Conservation (phyloP, 2,888 invertebrate genomes). For the Euzetes globulus region DNA sequence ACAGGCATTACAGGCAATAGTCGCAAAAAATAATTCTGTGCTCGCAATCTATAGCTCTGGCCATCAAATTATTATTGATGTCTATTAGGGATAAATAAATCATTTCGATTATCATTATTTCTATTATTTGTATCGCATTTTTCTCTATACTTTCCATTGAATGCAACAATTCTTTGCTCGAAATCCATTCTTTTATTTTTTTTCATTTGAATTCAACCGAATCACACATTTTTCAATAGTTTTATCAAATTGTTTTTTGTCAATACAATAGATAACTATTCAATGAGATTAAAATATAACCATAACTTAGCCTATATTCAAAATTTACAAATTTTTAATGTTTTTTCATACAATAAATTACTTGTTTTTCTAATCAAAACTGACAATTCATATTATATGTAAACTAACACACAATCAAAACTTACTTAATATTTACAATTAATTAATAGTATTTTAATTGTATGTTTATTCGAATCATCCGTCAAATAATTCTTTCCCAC, state of each 20-base stretch:
- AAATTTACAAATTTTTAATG: not conserved
- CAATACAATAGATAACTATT: not conserved
- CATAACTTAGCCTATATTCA: not conserved
- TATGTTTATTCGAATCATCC: not conserved
- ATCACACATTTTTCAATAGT: slow-evolving; percentile 1
- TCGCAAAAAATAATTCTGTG: not conserved
- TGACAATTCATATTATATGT: not conserved
- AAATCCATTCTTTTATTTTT: not conserved
- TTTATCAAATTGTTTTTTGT: not conserved
- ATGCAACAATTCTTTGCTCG: not conserved
- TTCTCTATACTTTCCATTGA: not conserved
- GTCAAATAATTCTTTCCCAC: not conserved
- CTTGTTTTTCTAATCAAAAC: too few relatives aligned
- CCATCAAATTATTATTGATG: slow-evolving; percentile 23
- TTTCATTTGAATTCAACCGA: not conserved
- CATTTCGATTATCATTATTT: slow-evolving; percentile 6
- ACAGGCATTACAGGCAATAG: not conserved
- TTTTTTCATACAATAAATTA: too few relatives aligned
- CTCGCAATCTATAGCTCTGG: slow-evolving; percentile 11
- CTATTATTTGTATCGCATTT: not conserved
- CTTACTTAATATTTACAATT: not conserved
- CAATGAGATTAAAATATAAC: not conserved
- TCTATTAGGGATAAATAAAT: slow-evolving; percentile 4
- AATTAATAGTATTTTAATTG: not conserved
- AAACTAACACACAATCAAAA: not conserved